Evolutionary conservation across 1,140 invertebrate genomes (phyloP).

Genomic region (Anadara kagoshimensis): DNA sequence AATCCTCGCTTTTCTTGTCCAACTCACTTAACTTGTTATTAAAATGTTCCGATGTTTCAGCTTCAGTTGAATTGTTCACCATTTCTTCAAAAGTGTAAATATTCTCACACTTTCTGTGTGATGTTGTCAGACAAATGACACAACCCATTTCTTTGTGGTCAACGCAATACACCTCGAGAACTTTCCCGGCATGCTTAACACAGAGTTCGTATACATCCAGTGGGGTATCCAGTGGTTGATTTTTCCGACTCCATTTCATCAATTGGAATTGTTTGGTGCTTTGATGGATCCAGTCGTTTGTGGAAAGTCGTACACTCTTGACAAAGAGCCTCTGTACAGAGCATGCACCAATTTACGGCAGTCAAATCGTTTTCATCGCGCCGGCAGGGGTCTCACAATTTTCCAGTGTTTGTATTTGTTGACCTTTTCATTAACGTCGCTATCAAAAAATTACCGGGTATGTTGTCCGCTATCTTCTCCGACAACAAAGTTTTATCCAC

Average conservation of each 20-base stretch:
- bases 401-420: slow-evolving; percentile 34
- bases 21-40: no score
- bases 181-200: slow-evolving; percentile 38
- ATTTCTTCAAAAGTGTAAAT: no score
- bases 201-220: slow-evolving; percentile 33
- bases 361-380: slow-evolving; percentile 35
- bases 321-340: slow-evolving; percentile 42
- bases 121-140: slow-evolving; percentile 39
- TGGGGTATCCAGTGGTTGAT: slow-evolving; percentile 40
- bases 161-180: slow-evolving; percentile 45
- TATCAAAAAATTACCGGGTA: no score
- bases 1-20: no score
- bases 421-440: slow-evolving; percentile 43
- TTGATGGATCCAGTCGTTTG: slow-evolving; percentile 40
- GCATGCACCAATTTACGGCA: slow-evolving; percentile 44
- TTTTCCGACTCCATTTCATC: slow-evolving; percentile 39
- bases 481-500: no score
- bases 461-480: no score
- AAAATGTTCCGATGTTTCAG: no score
- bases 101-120: slow-evolving; percentile 43
- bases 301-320: slow-evolving; percentile 39
- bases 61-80: no score
- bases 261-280: slow-evolving; percentile 33
- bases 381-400: slow-evolving; percentile 44
- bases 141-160: slow-evolving; percentile 44